Base-by-base conservation (phyloP, 2,888 invertebrate genomes). In the Anagyrus pseudococci region DNA sequence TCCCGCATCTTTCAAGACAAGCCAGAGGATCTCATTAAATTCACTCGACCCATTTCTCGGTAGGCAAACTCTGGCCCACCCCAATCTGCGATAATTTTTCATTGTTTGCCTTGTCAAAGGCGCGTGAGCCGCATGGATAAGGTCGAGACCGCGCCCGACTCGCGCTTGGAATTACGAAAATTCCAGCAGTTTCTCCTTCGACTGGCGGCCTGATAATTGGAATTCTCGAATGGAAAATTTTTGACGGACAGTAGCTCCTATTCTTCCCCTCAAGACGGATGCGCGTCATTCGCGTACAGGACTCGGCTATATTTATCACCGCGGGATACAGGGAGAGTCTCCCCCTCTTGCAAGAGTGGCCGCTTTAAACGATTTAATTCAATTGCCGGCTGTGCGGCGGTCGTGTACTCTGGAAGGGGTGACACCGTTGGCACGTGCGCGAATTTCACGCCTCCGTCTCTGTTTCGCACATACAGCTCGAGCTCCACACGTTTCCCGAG, bases 351-450 rank as follows among this genome's bases (percentile, higher is more conserved):
- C 77, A 73, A 74, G 76, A 77, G 79, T 75, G 75, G 6, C 10
- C 29, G 29, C 72, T 77, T 77, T 78, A 77, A 79, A 79, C 77
- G 78, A 77, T 79, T 78, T 78, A 78, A 79, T 79, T 78, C 78
- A 73, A 78, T 79, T 77, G 72, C 66, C 64, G 61, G 29, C 40
- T n/a, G n/a, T n/a, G n/a, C n/a, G n/a, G n/a, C n/a, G n/a, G n/a
- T 29, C 43, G 46, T 19, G 17, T 8, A 46, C 2, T n/a, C 37
- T 7, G 49, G 57, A 15, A 50, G 15, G 43, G 15, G 37, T 41
- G 37, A 43, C 46, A 22, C 8, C 48, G 22, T 43, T 26, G 33
- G 37, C 15, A 22, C 19, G 23, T 43, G 46, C 50, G 62, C 48
- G 56, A 57, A 54, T 64, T 61, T 61, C 40, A 58, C 63, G 59